These are phyloP conservation scores for Paragorgia papillata DNA, from an alignment of 92 coral and sea anemone genomes.

Conservation along the genomic window DNA sequence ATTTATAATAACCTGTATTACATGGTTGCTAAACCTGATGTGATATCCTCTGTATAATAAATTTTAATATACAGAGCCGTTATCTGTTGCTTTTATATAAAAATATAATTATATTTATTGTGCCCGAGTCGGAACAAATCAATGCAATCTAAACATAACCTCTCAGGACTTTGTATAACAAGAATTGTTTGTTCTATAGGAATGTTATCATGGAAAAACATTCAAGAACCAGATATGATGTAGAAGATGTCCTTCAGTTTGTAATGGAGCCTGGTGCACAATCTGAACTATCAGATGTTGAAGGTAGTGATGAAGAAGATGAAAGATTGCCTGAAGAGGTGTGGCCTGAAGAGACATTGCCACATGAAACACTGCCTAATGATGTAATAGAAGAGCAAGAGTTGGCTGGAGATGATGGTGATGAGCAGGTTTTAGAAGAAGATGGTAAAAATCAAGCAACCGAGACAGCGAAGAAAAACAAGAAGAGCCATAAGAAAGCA, in stretches of 20 bases:
- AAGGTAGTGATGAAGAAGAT: slow-evolving; percentile 24
- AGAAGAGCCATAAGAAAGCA: slow-evolving; percentile 15
- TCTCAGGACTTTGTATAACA: too few relatives aligned
- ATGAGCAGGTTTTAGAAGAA: too few relatives aligned
- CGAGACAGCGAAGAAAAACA: slow-evolving; percentile 18
- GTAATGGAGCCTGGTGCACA: slow-evolving; percentile 21
- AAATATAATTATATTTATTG: background rate
- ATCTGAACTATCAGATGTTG: slow-evolving; percentile 24
- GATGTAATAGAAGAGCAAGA: slow-evolving; percentile 6
- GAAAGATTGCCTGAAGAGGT: background rate
- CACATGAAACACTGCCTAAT: background rate
- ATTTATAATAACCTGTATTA: too few relatives aligned
- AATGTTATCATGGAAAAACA: slow-evolving; percentile 19
- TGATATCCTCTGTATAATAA: too few relatives aligned
- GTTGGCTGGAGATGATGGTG: slow-evolving; percentile 21
- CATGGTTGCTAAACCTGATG: too few relatives aligned
- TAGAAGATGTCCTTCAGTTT: slow-evolving; percentile 15
- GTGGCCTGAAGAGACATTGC: too few relatives aligned
- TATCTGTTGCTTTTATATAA: slow-evolving; percentile 19
- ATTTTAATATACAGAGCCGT: background rate
- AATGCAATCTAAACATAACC: too few relatives aligned
- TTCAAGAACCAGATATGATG: slow-evolving; percentile 24
- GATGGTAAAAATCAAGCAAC: background rate
- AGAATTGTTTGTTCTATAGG: slow-evolving; percentile 6
- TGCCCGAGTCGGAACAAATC: too few relatives aligned